Conservation (phyloP, 2,888 invertebrate genomes). For the Cryptocephalus moraei region DNA sequence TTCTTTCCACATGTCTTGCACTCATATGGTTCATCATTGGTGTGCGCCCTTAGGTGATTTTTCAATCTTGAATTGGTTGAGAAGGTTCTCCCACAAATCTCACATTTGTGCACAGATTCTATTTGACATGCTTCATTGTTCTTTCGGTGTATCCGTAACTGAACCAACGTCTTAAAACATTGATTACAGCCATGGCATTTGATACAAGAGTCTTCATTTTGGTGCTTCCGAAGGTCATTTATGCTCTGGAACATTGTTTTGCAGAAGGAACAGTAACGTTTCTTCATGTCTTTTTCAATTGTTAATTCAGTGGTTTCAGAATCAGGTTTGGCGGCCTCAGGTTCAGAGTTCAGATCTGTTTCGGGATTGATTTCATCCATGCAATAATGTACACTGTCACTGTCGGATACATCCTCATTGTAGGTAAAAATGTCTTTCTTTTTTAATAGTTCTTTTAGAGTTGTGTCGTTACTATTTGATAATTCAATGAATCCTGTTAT, state of each 20-base stretch:
- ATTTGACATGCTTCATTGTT: too few species aligned
- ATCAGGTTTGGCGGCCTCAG: too few species aligned
- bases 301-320: background rate
- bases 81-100: constrained; percentile 10
- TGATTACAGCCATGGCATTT: too few species aligned
- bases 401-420: constrained; percentile 1
- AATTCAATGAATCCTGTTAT: constrained; percentile 8
- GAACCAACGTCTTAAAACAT: too few species aligned
- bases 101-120: background rate
- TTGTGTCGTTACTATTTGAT: constrained; percentile 9
- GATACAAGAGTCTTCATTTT: background rate
- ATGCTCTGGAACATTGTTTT: background rate
- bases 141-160: too few species aligned
- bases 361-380: constrained; percentile 1
- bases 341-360: background rate
- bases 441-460: constrained; percentile 6
- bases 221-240: background rate
- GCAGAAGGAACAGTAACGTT: background rate
- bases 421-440: background rate
- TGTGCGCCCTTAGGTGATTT: constrained; percentile 10
- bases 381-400: background rate
- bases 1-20: constrained; percentile 13
- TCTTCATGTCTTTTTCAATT: constrained; percentile 1
- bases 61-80: constrained; percentile 9
- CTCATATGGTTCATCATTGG: constrained; percentile 11